phyloP scores from a whole-genome alignment of 1,140 invertebrate species.

The Diuraphis noxia region DNA sequence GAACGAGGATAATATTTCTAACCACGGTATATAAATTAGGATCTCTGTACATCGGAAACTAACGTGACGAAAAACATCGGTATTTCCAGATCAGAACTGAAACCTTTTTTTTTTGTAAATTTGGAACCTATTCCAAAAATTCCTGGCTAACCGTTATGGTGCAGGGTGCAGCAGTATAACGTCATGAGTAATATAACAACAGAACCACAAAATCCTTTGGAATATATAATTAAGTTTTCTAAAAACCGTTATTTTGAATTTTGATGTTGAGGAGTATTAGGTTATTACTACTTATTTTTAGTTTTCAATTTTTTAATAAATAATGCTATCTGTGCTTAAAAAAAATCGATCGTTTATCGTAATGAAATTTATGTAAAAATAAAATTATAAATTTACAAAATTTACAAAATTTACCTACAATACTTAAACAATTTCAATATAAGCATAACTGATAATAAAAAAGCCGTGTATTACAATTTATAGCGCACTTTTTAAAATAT shows the following conservation, averaged over 20 bases:
- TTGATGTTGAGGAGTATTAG: too few relatives aligned
- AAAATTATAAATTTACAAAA: background rate
- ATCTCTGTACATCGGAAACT: background rate
- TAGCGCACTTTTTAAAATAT: background rate
- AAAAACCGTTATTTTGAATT: background rate
- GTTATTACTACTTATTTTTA: background rate
- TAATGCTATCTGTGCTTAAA: background rate
- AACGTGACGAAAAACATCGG: background rate
- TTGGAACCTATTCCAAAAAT: too few relatives aligned
- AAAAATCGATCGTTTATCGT: background rate
- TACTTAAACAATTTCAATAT: background rate
- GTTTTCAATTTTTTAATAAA: too few relatives aligned
- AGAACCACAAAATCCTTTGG: background rate
- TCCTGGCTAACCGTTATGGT: too few relatives aligned
- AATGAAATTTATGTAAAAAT: too few relatives aligned
- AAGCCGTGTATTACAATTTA: too few relatives aligned
- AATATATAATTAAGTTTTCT: background rate
- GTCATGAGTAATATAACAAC: too few relatives aligned
- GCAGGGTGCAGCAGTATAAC: too few relatives aligned
- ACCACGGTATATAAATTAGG: too few relatives aligned
- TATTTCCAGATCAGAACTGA: background rate
- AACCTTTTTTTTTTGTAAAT: too few relatives aligned
- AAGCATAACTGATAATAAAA: background rate
- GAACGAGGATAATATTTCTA: background rate
- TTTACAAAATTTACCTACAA: background rate